A percentile compares a stretch with the other conserved stretches of the same genome.
Conservation (phyloP, 2,113 vertebrate species). For the Falco punctatus region DNA sequence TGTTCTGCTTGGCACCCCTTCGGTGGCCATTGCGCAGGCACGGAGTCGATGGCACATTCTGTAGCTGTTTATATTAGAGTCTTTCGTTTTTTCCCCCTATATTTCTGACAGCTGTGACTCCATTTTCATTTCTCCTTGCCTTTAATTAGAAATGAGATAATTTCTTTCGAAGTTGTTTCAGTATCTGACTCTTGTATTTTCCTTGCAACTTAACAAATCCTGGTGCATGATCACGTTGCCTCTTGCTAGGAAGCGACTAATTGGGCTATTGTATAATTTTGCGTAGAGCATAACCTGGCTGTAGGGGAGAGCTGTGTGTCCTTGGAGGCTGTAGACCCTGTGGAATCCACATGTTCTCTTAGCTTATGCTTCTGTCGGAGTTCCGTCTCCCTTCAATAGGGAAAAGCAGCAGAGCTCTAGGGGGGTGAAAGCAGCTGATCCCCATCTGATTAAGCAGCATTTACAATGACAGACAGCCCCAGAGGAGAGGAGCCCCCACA, state of each 20-base stretch:
- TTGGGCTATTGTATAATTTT: neutral
- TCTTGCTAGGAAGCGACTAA: neutral
- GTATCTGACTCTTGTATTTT: neutral
- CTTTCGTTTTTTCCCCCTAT: too few relatives aligned
- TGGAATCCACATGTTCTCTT: neutral
- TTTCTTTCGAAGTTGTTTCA: neutral
- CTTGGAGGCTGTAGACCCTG: neutral
- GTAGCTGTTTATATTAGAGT: neutral
- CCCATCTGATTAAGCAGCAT: neutral
- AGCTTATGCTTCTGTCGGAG: neutral
- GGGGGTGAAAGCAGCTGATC: neutral
- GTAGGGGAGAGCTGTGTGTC: neutral
- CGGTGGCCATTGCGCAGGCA: too few relatives aligned
- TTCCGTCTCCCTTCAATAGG: accelerated
- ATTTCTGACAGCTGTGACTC: neutral
- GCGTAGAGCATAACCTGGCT: neutral
- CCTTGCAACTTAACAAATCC: neutral
- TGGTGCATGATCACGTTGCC: neutral
- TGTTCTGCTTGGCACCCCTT: too few relatives aligned
- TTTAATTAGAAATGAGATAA: neutral
- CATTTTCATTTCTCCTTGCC: neutral
- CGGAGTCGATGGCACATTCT: neutral
- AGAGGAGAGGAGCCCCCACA: neutral
- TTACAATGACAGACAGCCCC: neutral
- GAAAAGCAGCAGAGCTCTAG: neutral